Base-by-base conservation (phyloP, 2,888 invertebrate genomes). In the Meteorus colon region DNA sequence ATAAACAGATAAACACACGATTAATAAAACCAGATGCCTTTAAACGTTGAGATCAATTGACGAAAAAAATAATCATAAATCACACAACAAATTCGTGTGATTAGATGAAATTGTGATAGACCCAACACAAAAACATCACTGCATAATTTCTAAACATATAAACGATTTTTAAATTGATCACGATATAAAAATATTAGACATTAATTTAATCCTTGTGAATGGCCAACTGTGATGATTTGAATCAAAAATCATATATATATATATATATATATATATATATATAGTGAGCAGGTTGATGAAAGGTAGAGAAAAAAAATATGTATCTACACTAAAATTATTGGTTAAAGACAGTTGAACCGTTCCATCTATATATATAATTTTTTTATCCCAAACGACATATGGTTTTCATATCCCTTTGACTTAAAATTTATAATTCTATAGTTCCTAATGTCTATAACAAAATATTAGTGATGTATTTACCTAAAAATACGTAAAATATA, bases 341-440 rank as follows among this genome's bases (percentile, higher is more conserved):
- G 71, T 70, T 71, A 48, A 74, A 69, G 31, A 77, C n/a, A 67
- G 34, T 45, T 41, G 60, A 74, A 59, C 60, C 68, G 68, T 74
- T 74, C 41, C 29, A 68, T 59, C 68, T 19, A 16, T 66, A 65
- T 68, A 67, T 79, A 70, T 62, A 24, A 34, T 29, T 73, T 51
- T 55, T 63, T 45, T 37, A 31, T 45, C 73, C 37, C 55, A 66
- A 78, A 45, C 66, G 71, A 75, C 72, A 75, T 78, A 69, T 63
- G 41, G 63, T 59, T 65, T 62, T 72, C 29, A 67, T 45, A 60
- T 48, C 69, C 16, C n/a, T 48, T 48, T 48, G n/a, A 48, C 16
- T n/a, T n/a, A n/a, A 48, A 48, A n/a, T 48, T 48, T 48, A 48
- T 48, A 48, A 48, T 48, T 48, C 48, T n/a, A 48, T 48, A 48